A percentile compares a stretch with the other conserved stretches of the same genome.
These are phyloP conservation scores for Cynaeus angustus DNA, from an alignment of 2,888 invertebrate genomes.

Conservation along the genomic window DNA sequence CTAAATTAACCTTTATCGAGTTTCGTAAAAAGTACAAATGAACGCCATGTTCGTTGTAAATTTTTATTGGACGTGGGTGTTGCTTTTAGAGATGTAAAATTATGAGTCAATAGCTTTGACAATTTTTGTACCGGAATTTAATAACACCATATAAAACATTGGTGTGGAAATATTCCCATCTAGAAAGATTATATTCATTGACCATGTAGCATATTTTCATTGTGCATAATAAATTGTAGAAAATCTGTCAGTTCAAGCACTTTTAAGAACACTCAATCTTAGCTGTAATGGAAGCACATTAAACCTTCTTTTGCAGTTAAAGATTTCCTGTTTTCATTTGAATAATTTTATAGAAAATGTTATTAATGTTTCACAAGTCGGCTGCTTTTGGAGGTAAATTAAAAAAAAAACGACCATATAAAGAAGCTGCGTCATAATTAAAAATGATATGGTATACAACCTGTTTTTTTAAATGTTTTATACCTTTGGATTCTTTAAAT, in stretches of 20 bases:
- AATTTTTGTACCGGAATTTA: neutral
- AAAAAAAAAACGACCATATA: too few species aligned
- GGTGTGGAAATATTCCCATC: neutral
- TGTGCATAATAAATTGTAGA: slow-evolving; percentile 3
- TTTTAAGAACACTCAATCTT: slow-evolving; percentile 3
- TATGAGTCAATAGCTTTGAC: neutral
- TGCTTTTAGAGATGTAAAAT: too few species aligned
- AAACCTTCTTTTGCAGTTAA: slow-evolving; percentile 6
- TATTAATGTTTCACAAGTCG: too few species aligned
- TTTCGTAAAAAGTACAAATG: too few species aligned
- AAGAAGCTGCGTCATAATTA: too few species aligned
- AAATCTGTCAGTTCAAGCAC: slow-evolving; percentile 8
- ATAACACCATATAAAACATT: slow-evolving; percentile 6
- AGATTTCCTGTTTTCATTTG: slow-evolving; percentile 7
- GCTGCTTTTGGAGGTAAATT: too few species aligned
- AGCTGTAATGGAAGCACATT: slow-evolving; percentile 14
- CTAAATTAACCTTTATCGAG: neutral
- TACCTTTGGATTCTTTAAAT: too few species aligned
- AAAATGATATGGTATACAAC: too few species aligned
- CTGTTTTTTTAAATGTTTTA: too few species aligned
- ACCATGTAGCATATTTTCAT: slow-evolving; percentile 2
- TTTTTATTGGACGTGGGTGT: too few species aligned
- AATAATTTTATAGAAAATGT: slow-evolving; percentile 5
- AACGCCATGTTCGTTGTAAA: too few species aligned
- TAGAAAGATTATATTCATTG: slow-evolving; percentile 7